phyloP scores from a whole-genome alignment of 2,888 invertebrate species.

The Cryptus armator region DNA sequence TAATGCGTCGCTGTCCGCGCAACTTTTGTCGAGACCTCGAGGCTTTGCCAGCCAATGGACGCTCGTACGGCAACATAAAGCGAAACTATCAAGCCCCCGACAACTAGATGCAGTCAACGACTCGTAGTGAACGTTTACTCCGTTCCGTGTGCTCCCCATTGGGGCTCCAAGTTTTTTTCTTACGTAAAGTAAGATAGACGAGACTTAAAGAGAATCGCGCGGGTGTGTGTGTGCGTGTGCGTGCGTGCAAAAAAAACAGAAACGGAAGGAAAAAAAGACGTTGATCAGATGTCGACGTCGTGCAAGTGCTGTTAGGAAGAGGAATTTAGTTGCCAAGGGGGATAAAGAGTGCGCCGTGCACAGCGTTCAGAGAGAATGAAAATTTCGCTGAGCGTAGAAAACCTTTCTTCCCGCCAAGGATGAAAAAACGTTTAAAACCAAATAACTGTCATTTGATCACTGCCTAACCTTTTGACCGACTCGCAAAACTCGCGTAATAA shows the following conservation, averaged over 20 bases:
- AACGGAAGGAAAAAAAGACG: not conserved
- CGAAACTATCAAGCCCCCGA: conserved; percentile 27
- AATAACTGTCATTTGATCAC: conserved; percentile 48
- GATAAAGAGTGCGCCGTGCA: conserved; percentile 24
- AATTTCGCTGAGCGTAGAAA: conserved; percentile 44
- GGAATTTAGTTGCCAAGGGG: conserved; percentile 49
- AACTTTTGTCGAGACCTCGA: conserved; percentile 46
- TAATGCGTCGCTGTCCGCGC: conserved; percentile 48
- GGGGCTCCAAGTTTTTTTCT: conserved; percentile 65
- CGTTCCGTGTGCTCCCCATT: conserved; percentile 68
- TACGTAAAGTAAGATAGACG: conserved; percentile 53
- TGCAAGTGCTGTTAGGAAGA: conserved; percentile 19
- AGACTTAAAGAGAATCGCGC: not conserved
- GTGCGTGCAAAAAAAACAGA: not conserved
- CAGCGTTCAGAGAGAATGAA: conserved; percentile 50
- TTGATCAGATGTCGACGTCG: conserved; percentile 9
- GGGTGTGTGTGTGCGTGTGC: not conserved
- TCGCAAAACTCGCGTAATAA: not conserved
- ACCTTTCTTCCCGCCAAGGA: conserved; percentile 63
- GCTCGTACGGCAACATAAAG: conserved; percentile 14
- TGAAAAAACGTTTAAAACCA: conserved; percentile 44
- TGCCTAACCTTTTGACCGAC: conserved; percentile 41
- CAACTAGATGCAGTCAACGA: conserved; percentile 70
- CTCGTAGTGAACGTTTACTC: conserved; percentile 69
- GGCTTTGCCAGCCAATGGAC: conserved; percentile 40